These are phyloP conservation scores for Drosophila santomea DNA, from an alignment of 1,140 invertebrate genomes.

Conservation along the genomic window DNA sequence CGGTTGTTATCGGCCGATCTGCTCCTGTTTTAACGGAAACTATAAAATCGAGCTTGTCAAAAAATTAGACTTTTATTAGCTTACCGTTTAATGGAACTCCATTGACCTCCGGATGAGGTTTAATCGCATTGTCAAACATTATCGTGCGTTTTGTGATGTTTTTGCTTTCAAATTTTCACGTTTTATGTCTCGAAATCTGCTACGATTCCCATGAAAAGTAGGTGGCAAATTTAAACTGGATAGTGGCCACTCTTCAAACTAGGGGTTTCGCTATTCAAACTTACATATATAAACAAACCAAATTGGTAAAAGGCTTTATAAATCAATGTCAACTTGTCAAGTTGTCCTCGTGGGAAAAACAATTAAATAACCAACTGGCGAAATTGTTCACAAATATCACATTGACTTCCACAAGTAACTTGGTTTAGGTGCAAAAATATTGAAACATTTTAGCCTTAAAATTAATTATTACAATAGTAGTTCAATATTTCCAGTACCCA, in stretches of 20 bases:
- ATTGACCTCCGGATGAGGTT: conserved; percentile 10
- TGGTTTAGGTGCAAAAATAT: too few species aligned
- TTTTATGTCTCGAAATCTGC: conserved; percentile 6
- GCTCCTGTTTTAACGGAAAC: conserved; percentile 22
- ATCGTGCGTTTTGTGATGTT: not conserved
- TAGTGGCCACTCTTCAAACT: not conserved
- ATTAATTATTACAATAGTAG: too few species aligned
- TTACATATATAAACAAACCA: not conserved
- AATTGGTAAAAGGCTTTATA: conserved; percentile 5
- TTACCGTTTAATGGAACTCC: conserved; percentile 15
- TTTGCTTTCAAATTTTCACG: conserved; percentile 1
- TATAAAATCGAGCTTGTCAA: not conserved
- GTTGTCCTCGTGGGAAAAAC: conserved; percentile 23
- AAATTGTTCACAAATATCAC: not conserved
- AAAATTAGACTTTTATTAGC: not conserved
- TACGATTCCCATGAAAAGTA: conserved; percentile 18
- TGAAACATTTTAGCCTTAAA: too few species aligned
- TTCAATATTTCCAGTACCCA: too few species aligned
- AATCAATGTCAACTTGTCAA: not conserved
- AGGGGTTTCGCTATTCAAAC: conserved; percentile 4
- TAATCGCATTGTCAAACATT: conserved; percentile 34
- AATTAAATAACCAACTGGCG: conserved; percentile 11
- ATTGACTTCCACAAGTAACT: not conserved
- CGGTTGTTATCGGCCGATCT: conserved; percentile 34
- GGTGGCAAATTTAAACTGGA: conserved; percentile 8